phyloP scores from a whole-genome alignment of 2,113 vertebrate species.

The Ranitomeya variabilis region DNA sequence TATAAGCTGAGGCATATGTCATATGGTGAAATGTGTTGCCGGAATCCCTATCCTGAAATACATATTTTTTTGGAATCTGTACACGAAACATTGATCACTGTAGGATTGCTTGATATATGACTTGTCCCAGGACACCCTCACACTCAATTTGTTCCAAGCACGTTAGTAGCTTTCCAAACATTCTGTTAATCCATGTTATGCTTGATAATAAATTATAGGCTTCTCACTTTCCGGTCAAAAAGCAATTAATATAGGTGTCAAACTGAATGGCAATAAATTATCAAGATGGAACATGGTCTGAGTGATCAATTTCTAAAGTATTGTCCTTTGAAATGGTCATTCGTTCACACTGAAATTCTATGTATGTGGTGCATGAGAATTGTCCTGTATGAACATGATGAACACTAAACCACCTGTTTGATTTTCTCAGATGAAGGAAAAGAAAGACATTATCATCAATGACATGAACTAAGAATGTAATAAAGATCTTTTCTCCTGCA shows the following conservation, averaged over 20 bases:
- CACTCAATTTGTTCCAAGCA: constrained; percentile 33
- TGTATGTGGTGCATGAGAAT: background rate
- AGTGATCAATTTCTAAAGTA: constrained; percentile 35
- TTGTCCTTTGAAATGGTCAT: constrained; percentile 37
- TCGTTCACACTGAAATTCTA: constrained; percentile 13
- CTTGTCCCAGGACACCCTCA: constrained; percentile 33
- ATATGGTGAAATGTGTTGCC: background rate
- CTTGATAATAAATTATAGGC: constrained; percentile 40
- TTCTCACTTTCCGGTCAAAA: constrained; percentile 44
- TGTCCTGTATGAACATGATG: background rate
- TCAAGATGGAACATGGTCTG: constrained; percentile 11
- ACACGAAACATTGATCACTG: constrained; percentile 21
- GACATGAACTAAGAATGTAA: background rate
- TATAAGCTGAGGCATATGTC: background rate
- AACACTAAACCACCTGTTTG: background rate
- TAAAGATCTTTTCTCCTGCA: background rate
- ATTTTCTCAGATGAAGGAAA: background rate
- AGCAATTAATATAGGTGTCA: constrained; percentile 47
- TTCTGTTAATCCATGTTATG: constrained; percentile 27
- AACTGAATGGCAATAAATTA: constrained; percentile 35
- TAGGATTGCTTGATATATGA: constrained; percentile 16
- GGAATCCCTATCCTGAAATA: background rate
- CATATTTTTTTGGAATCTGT: constrained; percentile 2
- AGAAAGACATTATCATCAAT: background rate
- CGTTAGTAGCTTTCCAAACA: constrained; percentile 35